Conservation (phyloP, 1,140 invertebrate species). For the Oncopodura yosiiana region DNA sequence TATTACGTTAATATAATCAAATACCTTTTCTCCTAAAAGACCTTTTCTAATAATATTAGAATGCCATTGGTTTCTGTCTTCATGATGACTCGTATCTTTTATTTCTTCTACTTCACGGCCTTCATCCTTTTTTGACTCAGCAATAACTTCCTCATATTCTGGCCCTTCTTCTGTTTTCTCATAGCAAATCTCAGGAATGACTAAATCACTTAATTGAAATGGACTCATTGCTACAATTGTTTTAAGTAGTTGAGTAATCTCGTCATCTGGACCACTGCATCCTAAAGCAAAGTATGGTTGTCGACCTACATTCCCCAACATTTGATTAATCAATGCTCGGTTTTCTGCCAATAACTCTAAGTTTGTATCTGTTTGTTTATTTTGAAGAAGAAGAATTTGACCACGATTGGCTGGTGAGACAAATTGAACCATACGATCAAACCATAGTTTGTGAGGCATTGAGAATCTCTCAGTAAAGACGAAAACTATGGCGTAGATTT, state of each 20-base stretch:
- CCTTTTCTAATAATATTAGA: no score
- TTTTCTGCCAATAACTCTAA: background rate
- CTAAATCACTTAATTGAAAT: background rate
- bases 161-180: background rate
- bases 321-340: background rate
- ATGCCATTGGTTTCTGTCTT: no score
- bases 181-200: conserved; percentile 3
- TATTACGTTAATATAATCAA: no score
- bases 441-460: conserved; percentile 1
- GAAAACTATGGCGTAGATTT: conserved; percentile 5
- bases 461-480: conserved; percentile 4
- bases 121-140: background rate
- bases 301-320: background rate
- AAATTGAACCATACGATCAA: background rate
- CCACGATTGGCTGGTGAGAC: background rate
- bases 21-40: no score
- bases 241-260: background rate
- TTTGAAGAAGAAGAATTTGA: conserved; percentile 5
- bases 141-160: background rate
- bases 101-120: background rate
- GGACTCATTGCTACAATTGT: background rate
- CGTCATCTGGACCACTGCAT: background rate
- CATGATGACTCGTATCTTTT: background rate
- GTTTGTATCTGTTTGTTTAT: background rate
- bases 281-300: background rate